Conservation (phyloP, 2,888 invertebrate genomes). For the Stenolophus ochropezus region DNA sequence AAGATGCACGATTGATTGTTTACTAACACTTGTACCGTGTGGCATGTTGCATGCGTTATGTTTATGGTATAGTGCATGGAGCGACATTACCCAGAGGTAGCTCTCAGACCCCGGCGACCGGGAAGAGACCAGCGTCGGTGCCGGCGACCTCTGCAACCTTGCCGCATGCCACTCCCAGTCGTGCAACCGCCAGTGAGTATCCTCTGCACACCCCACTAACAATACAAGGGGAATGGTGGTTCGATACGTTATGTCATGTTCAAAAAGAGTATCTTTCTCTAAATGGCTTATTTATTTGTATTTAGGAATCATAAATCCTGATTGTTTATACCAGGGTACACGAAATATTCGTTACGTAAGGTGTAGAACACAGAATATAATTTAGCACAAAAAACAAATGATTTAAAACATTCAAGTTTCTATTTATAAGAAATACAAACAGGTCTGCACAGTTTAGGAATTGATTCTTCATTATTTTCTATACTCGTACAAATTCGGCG, state of each 20-base stretch:
- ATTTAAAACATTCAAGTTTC: too few species aligned
- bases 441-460: too few species aligned
- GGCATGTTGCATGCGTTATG: constrained; percentile 51
- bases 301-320: too few species aligned
- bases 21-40: constrained; percentile 17
- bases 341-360: too few species aligned
- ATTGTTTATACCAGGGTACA: too few species aligned
- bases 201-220: constrained; percentile 43
- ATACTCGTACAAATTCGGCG: too few species aligned
- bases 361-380: too few species aligned
- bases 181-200: constrained; percentile 55
- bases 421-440: too few species aligned
- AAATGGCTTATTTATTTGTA: too few species aligned
- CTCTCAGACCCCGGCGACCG: constrained; percentile 44
- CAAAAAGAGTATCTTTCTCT: constrained; percentile 9
- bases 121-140: constrained; percentile 52
- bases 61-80: constrained; percentile 62
- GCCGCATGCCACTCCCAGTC: constrained; percentile 54
- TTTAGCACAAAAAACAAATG: too few species aligned
- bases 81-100: constrained; percentile 60
- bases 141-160: constrained; percentile 55
- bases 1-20: constrained; percentile 44
- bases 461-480: too few species aligned
- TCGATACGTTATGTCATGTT: constrained; percentile 1
- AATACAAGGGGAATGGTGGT: constrained; percentile 31